Evolutionary conservation across 2,888 invertebrate genomes (phyloP).

Genomic region (Acronicta aceris): DNA sequence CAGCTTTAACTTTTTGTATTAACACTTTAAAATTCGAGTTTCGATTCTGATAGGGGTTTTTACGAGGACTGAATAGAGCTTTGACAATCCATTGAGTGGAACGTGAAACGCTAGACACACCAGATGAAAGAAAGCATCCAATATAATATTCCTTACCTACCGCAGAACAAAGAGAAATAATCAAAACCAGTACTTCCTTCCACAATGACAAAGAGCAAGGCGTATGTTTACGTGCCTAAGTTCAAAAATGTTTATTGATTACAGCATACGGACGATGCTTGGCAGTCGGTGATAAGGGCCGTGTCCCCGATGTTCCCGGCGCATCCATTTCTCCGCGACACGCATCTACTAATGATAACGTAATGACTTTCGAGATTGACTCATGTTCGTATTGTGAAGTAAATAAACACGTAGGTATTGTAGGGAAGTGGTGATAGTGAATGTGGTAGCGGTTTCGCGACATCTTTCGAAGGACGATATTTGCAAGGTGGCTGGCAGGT

Average conservation of each 20-base stretch:
- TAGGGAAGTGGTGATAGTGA: conserved; percentile 19
- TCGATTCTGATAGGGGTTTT: too few relatives aligned
- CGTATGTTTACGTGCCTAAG: conserved; percentile 71
- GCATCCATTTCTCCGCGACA: conserved; percentile 77
- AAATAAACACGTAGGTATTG: conserved; percentile 65
- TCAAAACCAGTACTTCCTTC: conserved; percentile 33
- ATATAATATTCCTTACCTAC: neutral
- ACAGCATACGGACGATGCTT: conserved; percentile 73
- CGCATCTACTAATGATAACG: conserved; percentile 76
- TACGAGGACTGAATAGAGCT: too few relatives aligned
- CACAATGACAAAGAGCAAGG: conserved; percentile 46
- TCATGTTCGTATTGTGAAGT: conserved; percentile 77
- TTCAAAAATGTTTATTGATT: conserved; percentile 81
- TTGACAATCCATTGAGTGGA: too few relatives aligned
- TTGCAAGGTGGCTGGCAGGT: neutral
- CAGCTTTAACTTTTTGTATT: too few relatives aligned
- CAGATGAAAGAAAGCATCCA: neutral
- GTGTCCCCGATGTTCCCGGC: conserved; percentile 65
- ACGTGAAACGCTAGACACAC: neutral
- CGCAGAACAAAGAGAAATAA: conserved; percentile 20
- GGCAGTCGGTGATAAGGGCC: conserved; percentile 68
- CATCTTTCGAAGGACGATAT: neutral
- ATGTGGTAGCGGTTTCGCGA: conserved; percentile 27
- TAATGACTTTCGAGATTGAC: conserved; percentile 84
- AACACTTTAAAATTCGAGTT: too few relatives aligned